Percentiles rank a stretch among this genome's conserved stretches.
Conservation (phyloP, 2,797 vertebrate species). For the Aulostomus chinensis region DNA sequence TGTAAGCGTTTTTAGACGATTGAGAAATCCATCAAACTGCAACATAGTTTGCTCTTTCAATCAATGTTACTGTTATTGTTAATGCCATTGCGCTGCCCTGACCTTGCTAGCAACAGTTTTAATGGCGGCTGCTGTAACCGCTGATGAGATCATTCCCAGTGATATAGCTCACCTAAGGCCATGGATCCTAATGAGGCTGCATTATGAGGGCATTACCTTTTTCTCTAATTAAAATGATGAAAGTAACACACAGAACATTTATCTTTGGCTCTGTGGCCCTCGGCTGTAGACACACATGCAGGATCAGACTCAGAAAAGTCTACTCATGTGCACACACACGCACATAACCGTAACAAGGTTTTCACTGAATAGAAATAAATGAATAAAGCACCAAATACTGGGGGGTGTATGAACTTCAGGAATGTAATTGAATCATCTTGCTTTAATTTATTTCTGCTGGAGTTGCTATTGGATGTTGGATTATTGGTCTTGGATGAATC, state of each 20-base stretch:
- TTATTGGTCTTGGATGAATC: conserved; percentile 20
- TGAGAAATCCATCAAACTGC: conserved; percentile 28
- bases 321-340: background rate
- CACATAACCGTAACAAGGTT: conserved; percentile 18
- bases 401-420: conserved; percentile 33
- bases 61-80: conserved; percentile 37
- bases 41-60: conserved; percentile 40
- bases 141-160: conserved; percentile 43
- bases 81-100: conserved; percentile 13
- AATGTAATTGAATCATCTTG: conserved; percentile 31
- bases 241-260: conserved; percentile 51
- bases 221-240: conserved; percentile 58
- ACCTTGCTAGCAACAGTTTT: conserved; percentile 29
- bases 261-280: conserved; percentile 42
- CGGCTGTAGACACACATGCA: conserved; percentile 32
- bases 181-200: conserved; percentile 46
- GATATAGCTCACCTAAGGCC: conserved; percentile 51
- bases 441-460: conserved; percentile 20
- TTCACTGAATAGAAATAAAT: conserved; percentile 27
- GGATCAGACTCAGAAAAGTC: conserved; percentile 7
- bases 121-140: conserved; percentile 16
- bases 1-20: conserved; percentile 14
- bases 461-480: conserved; percentile 30
- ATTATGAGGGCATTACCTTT: conserved; percentile 54
- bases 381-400: conserved; percentile 17